These are phyloP conservation scores for Vulpes vulpes DNA, from an alignment of 2,113 vertebrate species.

Conservation along the genomic window DNA sequence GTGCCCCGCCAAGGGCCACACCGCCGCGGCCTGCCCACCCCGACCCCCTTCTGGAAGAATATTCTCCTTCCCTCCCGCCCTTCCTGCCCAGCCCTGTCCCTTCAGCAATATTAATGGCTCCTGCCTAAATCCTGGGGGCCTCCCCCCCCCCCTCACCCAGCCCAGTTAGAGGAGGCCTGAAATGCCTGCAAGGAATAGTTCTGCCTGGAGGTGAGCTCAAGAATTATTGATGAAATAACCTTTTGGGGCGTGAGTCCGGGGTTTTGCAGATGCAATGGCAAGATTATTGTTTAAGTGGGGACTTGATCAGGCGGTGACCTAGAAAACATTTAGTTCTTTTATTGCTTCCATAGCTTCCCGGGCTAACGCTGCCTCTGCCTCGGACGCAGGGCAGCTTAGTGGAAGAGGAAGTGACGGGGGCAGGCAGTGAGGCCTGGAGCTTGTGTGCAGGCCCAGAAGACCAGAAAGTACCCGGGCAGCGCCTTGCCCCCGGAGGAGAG, in stretches of 20 bases:
- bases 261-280: slow-evolving; percentile 75
- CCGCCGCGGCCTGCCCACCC: fast-evolving
- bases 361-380: slow-evolving; percentile 74
- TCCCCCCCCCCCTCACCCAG: not conserved
- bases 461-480: not conserved
- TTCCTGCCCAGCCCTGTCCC: not conserved
- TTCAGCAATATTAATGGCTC: not conserved
- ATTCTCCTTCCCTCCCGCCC: not conserved
- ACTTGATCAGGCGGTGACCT: slow-evolving; percentile 86
- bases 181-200: slow-evolving; percentile 57
- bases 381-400: slow-evolving; percentile 65
- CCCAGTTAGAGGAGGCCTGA: slow-evolving; percentile 55
- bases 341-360: slow-evolving; percentile 85
- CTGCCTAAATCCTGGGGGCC: slow-evolving; percentile 47
- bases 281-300: slow-evolving; percentile 85
- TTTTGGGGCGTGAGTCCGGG: slow-evolving; percentile 81
- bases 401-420: slow-evolving; percentile 67
- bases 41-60: not conserved
- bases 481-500: not conserved
- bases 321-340: slow-evolving; percentile 84
- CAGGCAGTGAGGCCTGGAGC: not conserved
- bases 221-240: slow-evolving; percentile 86
- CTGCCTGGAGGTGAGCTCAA: slow-evolving; percentile 74
- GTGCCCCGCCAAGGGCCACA: not conserved
- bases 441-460: not conserved